Conservation (phyloP, 2,888 invertebrate genomes). For the Julus scandinavius region DNA sequence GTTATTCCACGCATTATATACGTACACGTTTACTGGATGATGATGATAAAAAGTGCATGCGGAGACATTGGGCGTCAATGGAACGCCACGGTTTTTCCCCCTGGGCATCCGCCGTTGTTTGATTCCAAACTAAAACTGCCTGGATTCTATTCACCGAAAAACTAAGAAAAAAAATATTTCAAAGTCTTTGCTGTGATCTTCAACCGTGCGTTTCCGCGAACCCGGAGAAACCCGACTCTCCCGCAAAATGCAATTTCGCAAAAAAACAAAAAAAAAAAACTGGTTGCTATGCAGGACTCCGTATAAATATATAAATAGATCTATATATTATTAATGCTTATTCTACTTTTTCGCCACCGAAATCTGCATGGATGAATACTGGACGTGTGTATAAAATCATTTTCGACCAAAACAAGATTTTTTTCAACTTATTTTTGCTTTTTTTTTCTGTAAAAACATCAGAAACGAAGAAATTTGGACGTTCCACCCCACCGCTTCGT, state of each 20-base stretch:
- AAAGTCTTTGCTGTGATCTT: conserved; percentile 46
- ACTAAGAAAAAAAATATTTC: neutral
- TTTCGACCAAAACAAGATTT: neutral
- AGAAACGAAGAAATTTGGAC: neutral
- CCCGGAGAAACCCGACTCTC: neutral
- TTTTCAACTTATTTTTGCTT: neutral
- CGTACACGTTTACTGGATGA: neutral
- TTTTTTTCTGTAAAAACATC: neutral
- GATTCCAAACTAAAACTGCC: neutral
- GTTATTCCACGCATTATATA: neutral
- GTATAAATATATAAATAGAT: conserved; percentile 43
- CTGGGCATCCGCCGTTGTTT: neutral
- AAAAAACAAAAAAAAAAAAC: neutral
- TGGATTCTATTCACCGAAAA: neutral
- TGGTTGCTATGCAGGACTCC: conserved; percentile 42
- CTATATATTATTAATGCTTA: conserved; percentile 25
- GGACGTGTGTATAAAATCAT: conserved; percentile 13
- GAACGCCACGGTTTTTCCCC: neutral
- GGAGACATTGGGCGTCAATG: neutral
- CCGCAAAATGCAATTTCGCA: neutral
- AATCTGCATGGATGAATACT: neutral
- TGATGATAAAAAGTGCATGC: neutral
- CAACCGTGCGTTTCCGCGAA: conserved; percentile 26
- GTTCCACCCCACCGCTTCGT: conserved; percentile 10
- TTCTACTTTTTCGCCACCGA: neutral